These are phyloP conservation scores for Lordiphosa andalusiaca DNA, from an alignment of 2,888 invertebrate genomes.

Conservation along the genomic window DNA sequence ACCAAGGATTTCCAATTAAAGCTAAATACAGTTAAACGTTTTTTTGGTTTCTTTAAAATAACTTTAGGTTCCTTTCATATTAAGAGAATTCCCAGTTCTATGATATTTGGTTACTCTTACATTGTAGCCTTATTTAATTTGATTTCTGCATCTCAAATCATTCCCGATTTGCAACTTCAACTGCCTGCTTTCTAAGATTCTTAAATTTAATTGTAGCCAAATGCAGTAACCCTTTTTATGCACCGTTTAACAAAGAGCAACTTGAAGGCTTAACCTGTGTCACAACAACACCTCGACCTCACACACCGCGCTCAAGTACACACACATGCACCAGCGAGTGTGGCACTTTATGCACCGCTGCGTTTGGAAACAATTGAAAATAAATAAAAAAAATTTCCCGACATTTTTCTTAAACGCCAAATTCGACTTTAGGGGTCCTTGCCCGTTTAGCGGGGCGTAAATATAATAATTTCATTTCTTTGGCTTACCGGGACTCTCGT, in stretches of 20 bases:
- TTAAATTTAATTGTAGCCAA: constrained; percentile 19
- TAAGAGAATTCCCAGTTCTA: too few species aligned
- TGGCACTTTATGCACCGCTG: constrained; percentile 68
- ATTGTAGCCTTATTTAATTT: too few species aligned
- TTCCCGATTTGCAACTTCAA: too few species aligned
- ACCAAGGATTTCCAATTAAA: too few species aligned
- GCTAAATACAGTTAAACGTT: too few species aligned
- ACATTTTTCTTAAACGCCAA: constrained; percentile 33
- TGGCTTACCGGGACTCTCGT: constrained; percentile 80
- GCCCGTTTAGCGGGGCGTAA: constrained; percentile 27
- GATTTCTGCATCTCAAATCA: too few species aligned
- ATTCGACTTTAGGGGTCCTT: constrained; percentile 35
- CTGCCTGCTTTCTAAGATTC: too few species aligned
- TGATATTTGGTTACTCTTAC: too few species aligned
- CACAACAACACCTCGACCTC: constrained; percentile 30
- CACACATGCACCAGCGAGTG: constrained; percentile 50
- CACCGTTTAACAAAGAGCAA: constrained; percentile 45
- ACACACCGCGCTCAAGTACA: constrained; percentile 20
- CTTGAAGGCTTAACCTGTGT: constrained; percentile 39
- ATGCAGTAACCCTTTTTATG: constrained; percentile 14
- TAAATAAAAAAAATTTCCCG: constrained; percentile 33
- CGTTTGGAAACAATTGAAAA: constrained; percentile 61
- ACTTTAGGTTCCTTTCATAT: too few species aligned
- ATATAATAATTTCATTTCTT: constrained; percentile 49
- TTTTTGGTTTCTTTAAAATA: too few species aligned